Evolutionary conservation across 30 jellyfish, hydroid and myxozoan genomes (phyloP), one percentile per base, ranked within the genome.

Genomic region (Haliclystus octoradiatus): DNA sequence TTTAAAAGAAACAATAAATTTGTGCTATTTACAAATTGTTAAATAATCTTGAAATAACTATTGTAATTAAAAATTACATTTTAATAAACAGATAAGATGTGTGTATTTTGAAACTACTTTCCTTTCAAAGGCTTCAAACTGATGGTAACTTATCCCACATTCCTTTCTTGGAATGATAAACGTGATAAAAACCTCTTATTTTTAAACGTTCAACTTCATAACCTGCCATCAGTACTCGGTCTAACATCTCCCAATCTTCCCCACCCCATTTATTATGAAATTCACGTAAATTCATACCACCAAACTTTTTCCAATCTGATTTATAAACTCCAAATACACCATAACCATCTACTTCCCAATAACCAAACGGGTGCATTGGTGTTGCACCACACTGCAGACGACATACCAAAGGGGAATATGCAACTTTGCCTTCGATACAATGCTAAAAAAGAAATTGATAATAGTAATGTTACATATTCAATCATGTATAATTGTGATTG

Each of bases 161-260:
- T 26, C 91, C 91, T 50, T 70, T 78, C 40, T 78, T 86, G 30
- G 96, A 50, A 72, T 86, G 96, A 63, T 78, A 86, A 63, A 79
- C 87, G 61, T 86, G 96, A 51, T 71, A 66, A 19, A 86, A 80
- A 62, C 79, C 31, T 50, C 65, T 79, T 1, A 86, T 69, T 81
- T 86, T 86, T 50, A 86, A 46, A n/a, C 96, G 65, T 34, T 86
- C 96, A 31, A 79, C 94, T 74, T 86, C 96, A 49, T 19, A 79
- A 1, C 79, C 86, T n/a, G 89, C 69, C 81, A 61, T 74, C 5
- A 86, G 79, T 2, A 86, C 94, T 33, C 84, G 77, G 27, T 86
- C 94, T 2, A 86, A 64, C 82, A 86, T 81, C 33, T 86, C 96
- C 96, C 96, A 86, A 65, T 86, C 96, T 65, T 86, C 96, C 23